These are phyloP conservation scores for Microplitis deprimator DNA, from an alignment of 2,888 invertebrate species.

Conservation along the genomic window DNA sequence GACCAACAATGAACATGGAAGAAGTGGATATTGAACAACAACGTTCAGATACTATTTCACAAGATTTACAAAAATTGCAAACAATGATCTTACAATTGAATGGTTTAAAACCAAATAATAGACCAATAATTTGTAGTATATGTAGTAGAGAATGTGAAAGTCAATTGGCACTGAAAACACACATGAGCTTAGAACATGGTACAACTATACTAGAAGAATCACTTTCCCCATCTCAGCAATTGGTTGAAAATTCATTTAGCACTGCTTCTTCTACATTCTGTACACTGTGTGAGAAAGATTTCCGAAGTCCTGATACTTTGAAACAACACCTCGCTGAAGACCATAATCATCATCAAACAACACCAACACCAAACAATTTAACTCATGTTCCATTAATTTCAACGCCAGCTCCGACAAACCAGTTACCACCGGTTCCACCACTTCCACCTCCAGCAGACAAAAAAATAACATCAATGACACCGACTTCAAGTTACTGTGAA, in stretches of 20 bases:
- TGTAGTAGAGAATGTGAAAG: constrained; percentile 83
- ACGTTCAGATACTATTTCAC: constrained; percentile 79
- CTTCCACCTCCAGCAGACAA: constrained; percentile 71
- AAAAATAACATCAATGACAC: constrained; percentile 77
- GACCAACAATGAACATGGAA: not conserved
- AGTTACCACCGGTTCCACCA: constrained; percentile 47
- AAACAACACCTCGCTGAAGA: constrained; percentile 80
- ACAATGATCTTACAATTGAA: constrained; percentile 92
- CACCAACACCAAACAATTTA: constrained; percentile 32
- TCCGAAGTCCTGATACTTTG: constrained; percentile 77
- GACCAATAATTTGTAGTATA: constrained; percentile 76
- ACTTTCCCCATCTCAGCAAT: constrained; percentile 53
- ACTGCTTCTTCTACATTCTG: constrained; percentile 63
- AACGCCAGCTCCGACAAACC: constrained; percentile 29
- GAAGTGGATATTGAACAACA: constrained; percentile 68
- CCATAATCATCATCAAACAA: constrained; percentile 73
- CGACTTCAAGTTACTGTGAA: constrained; percentile 93
- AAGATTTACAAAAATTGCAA: constrained; percentile 89
- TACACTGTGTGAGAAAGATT: constrained; percentile 76
- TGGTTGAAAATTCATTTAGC: constrained; percentile 67
- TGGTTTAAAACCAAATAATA: constrained; percentile 78
- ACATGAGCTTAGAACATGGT: constrained; percentile 80
- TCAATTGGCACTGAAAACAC: constrained; percentile 80
- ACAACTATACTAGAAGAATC: constrained; percentile 56
- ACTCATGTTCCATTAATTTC: constrained; percentile 43